A percentile compares a stretch with the other conserved stretches of the same genome.
These are phyloP conservation scores for Anaspis maculata DNA, from an alignment of 2,888 invertebrate species.

Conservation along the genomic window DNA sequence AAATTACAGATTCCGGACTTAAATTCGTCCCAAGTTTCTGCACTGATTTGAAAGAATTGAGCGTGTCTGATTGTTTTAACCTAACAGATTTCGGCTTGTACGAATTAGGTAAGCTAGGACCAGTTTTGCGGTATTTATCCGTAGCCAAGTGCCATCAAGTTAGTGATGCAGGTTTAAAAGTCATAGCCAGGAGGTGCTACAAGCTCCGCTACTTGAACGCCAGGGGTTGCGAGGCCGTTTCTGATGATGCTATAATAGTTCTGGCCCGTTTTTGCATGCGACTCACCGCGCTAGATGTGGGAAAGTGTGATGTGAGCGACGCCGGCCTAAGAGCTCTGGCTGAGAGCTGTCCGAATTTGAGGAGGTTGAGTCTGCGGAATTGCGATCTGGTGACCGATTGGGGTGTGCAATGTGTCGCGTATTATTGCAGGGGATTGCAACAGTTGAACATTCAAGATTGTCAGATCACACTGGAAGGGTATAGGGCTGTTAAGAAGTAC, in stretches of 20 bases:
- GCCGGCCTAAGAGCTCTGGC: conserved; percentile 79
- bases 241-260: conserved; percentile 85
- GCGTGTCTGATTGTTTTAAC: conserved; percentile 82
- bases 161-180: conserved; percentile 81
- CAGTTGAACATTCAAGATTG: conserved; percentile 92
- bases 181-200: conserved; percentile 79
- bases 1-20: conserved; percentile 87
- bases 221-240: conserved; percentile 86
- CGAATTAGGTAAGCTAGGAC: conserved; percentile 80
- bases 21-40: conserved; percentile 88
- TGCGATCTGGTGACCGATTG: conserved; percentile 88
- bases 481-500: conserved; percentile 84
- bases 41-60: conserved; percentile 71
- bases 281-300: conserved; percentile 63
- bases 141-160: conserved; percentile 92
- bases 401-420: conserved; percentile 80
- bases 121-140: conserved; percentile 83
- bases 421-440: conserved; percentile 81
- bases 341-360: conserved; percentile 82
- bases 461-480: conserved; percentile 80
- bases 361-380: conserved; percentile 81
- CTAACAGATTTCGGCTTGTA: conserved; percentile 87
- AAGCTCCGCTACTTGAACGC: conserved; percentile 85
- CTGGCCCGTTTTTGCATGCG: conserved; percentile 80
- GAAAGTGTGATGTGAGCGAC: conserved; percentile 90